phyloP scores from a whole-genome alignment of 2,113 vertebrate species.

The Tichodroma muraria region DNA sequence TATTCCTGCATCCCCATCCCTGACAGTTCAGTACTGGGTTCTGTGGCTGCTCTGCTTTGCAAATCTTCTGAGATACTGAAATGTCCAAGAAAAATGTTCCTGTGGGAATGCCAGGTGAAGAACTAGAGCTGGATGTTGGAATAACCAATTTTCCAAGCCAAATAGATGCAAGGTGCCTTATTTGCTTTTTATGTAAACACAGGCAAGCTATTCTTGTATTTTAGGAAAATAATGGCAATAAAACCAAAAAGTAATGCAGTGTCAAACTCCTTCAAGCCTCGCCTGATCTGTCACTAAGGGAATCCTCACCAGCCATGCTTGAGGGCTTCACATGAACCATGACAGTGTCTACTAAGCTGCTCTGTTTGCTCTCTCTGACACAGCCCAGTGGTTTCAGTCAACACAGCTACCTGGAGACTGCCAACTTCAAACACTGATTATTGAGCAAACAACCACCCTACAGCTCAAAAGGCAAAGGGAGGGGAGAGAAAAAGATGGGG shows the following conservation, averaged over 20 bases:
- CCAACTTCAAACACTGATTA: constrained; percentile 23
- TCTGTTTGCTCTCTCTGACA: constrained; percentile 53
- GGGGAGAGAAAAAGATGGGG: neutral
- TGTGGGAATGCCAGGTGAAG: neutral
- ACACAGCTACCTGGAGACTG: constrained; percentile 33
- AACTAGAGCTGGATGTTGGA: neutral
- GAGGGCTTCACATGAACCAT: constrained; percentile 25
- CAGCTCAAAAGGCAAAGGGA: constrained; percentile 6
- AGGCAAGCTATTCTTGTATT: neutral
- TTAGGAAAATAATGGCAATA: neutral
- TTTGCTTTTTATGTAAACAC: neutral
- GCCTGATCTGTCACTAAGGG: constrained; percentile 9
- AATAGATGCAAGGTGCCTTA: neutral
- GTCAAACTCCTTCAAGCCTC: neutral
- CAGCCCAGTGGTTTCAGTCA: constrained; percentile 52
- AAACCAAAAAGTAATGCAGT: neutral
- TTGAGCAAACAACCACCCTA: constrained; percentile 19
- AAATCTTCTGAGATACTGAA: neutral
- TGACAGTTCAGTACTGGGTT: neutral
- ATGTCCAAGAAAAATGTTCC: neutral
- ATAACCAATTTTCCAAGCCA: neutral
- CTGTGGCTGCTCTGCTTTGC: neutral
- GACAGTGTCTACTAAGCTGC: neutral
- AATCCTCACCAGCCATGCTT: constrained; percentile 7
- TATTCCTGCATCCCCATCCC: neutral